A percentile compares a stretch with the other conserved stretches of the same genome.
phyloP scores from a whole-genome alignment of 1,140 invertebrate genomes.

The Procambarus virginalis region DNA sequence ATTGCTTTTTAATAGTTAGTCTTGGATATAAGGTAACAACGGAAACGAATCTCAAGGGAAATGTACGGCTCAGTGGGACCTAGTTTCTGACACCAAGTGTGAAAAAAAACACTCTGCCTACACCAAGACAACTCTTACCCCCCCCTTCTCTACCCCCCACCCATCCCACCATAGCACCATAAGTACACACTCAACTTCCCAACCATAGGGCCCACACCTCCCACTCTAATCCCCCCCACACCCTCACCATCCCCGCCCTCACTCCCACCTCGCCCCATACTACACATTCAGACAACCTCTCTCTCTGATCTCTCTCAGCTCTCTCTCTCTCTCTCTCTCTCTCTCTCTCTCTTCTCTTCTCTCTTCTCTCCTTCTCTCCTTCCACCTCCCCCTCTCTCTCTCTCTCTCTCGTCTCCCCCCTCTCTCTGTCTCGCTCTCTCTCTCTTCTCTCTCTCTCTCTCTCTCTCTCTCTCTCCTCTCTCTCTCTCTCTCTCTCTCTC shows the following conservation, averaged over 20 bases:
- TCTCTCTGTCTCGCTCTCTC: not conserved
- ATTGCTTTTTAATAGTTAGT: too few relatives aligned
- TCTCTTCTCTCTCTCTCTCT: not conserved
- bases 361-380: not conserved
- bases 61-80: too few relatives aligned
- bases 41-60: too few relatives aligned
- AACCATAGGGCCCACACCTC: too few relatives aligned
- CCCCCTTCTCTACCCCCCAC: not conserved
- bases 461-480: not conserved
- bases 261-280: too few relatives aligned
- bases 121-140: not conserved
- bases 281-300: too few relatives aligned
- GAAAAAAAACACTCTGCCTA: too few relatives aligned
- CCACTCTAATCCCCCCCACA: too few relatives aligned
- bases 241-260: too few relatives aligned
- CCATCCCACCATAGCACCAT: too few relatives aligned
- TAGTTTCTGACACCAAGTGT: not conserved
- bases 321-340: not conserved
- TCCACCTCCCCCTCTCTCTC: not conserved
- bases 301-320: not conserved
- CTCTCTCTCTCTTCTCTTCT: conserved; percentile 16
- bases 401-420: not conserved
- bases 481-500: not conserved
- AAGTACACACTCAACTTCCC: too few relatives aligned
- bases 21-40: too few relatives aligned